A percentile compares a stretch with the other conserved stretches of the same genome.
Conservation (phyloP, 2,797 vertebrate genomes). For the Eospalax fontanierii region DNA sequence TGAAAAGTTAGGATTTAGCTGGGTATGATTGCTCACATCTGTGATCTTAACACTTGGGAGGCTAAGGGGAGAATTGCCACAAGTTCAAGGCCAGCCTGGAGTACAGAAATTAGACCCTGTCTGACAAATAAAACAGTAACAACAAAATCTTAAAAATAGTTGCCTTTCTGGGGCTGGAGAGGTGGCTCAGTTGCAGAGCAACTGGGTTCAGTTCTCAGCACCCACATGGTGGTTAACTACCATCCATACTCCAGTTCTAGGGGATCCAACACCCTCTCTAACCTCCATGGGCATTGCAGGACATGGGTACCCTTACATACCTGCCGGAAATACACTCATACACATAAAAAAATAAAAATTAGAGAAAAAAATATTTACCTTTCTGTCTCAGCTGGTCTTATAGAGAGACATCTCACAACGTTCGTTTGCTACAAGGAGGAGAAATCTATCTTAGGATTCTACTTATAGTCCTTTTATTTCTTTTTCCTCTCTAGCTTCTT, state of each 20-base stretch:
- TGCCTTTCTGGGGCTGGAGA: too few relatives aligned
- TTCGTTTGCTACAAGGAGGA: constrained; percentile 5
- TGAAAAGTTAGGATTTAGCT: not conserved
- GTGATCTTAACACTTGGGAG: not conserved
- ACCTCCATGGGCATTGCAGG: too few relatives aligned
- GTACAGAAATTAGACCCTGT: not conserved
- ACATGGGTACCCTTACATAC: too few relatives aligned
- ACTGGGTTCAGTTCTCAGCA: too few relatives aligned
- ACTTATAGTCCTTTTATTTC: constrained; percentile 3
- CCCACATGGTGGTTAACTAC: too few relatives aligned
- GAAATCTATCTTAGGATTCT: constrained; percentile 8
- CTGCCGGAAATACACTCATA: too few relatives aligned
- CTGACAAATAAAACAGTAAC: not conserved
- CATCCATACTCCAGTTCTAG: too few relatives aligned
- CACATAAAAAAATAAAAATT: too few relatives aligned
- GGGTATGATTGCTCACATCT: not conserved
- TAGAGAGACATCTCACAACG: not conserved
- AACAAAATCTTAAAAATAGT: constrained; percentile 1
- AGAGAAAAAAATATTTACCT: too few relatives aligned
- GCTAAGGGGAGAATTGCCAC: not conserved
- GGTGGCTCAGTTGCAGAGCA: too few relatives aligned
- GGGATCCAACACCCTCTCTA: too few relatives aligned
- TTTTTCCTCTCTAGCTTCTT: constrained; percentile 91
- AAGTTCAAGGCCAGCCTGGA: not conserved
- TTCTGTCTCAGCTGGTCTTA: constrained; percentile 12